phyloP scores from a whole-genome alignment of 2,113 vertebrate species.

The Mystacornis crossleyi region DNA sequence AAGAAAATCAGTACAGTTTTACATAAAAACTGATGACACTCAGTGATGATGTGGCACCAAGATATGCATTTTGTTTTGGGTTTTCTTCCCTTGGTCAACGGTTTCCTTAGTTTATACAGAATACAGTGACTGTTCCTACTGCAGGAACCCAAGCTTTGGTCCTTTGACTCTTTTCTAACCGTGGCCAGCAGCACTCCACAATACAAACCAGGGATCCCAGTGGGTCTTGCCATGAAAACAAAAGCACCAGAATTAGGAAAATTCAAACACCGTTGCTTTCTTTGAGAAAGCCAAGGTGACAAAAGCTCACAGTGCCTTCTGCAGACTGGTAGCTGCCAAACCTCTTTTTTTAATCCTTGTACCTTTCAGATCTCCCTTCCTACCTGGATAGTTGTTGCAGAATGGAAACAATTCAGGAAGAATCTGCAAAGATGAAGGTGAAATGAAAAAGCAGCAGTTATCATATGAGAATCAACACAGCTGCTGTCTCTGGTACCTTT shows the following conservation, averaged over 20 bases:
- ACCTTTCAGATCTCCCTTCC: not conserved
- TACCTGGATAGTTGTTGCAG: not conserved
- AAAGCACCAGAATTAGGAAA: not conserved
- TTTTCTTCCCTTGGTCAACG: not conserved
- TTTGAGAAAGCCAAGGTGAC: not conserved
- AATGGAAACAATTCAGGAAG: constrained; percentile 20
- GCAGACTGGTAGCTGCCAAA: not conserved
- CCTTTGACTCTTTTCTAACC: not conserved
- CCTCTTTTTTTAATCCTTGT: not conserved
- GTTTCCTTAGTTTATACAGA: not conserved
- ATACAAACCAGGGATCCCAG: not conserved
- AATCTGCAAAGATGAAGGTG: constrained; percentile 1
- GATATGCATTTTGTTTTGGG: accelerated
- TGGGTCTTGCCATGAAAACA: not conserved
- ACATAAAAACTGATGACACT: not conserved
- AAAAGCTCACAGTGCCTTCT: not conserved
- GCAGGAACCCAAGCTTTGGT: constrained; percentile 2
- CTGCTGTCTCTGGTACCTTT: not conserved
- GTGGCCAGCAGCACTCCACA: not conserved
- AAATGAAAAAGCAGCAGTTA: constrained; percentile 2
- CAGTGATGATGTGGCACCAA: not conserved
- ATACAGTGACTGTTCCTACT: not conserved
- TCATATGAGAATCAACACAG: not conserved
- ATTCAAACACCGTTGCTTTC: not conserved
- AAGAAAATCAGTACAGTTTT: not conserved